These are phyloP conservation scores for Axinella damicornis DNA, from an alignment of 37 sponge, comb jelly and placozoan genomes.

Conservation along the genomic window DNA sequence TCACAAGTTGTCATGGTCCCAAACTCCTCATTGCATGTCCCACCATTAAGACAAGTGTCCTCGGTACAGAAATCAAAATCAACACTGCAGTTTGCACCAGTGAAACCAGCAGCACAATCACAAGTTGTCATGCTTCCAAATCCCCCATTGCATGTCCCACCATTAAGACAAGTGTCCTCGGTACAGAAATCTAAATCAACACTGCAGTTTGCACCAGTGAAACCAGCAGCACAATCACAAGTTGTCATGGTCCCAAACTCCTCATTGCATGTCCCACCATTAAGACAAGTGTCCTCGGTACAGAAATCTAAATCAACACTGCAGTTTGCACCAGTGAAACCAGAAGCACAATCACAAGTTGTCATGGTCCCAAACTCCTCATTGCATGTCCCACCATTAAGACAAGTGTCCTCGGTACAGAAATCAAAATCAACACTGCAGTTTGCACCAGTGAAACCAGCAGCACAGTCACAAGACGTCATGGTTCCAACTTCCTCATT, in stretches of 20 bases:
- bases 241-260: neutral
- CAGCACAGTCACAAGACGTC: too few relatives aligned
- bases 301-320: neutral
- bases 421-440: too few relatives aligned
- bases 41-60: too few relatives aligned
- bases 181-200: constrained; percentile 1
- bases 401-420: too few relatives aligned
- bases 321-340: neutral
- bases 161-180: constrained; percentile 27
- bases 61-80: too few relatives aligned
- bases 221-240: constrained; percentile 41
- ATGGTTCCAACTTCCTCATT: too few relatives aligned
- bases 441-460: too few relatives aligned
- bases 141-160: constrained; percentile 24
- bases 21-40: too few relatives aligned
- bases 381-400: too few relatives aligned
- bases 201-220: constrained; percentile 17
- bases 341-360: neutral
- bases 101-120: neutral
- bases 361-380: too few relatives aligned
- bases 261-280: neutral
- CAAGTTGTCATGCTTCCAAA: neutral
- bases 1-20: too few relatives aligned
- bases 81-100: neutral
- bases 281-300: neutral